Base-by-base conservation (phyloP, 2,888 invertebrate species). In the Cybosia mesomella region DNA sequence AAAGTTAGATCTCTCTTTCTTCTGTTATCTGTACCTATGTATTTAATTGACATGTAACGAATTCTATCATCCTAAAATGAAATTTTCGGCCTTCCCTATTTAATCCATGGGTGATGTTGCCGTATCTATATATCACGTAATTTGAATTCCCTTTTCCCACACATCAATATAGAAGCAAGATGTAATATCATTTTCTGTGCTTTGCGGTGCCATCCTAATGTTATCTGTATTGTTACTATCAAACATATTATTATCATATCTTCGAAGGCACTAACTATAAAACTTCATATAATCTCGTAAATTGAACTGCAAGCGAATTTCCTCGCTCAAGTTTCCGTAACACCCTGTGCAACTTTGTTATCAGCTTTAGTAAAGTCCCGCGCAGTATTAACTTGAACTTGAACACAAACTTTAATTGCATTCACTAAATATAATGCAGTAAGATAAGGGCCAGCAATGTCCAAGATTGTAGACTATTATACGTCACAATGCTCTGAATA, bases 381-480 rank as follows among this genome's bases (percentile, higher is more conserved):
- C 13, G 22, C 60, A 21, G 67, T 65, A 74, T 79, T 76, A 72
- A 73, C 70, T 64, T 67, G 72, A 74, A 79, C 77, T 75, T 68
- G 72, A 64, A 74, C 66, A 64, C 71, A 63, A 69, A 60, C 60
- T 64, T 71, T 61, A 70, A 63, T 75, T 77, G 80, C 73, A 78
- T 81, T 76, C 72, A 74, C 77, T 68, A 72, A 72, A 73, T 71
- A 75, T 79, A 77, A 75, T 72, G 71, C 68, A 74, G 60, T 68
- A 68, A 80, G 80, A 78, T 78, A 78, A 76, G 69, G 54, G 1
- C 18, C 32, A 74, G 67, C 59, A 55, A 57, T 49, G 58, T 58
- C 58, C 34, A 58, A 60, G 24, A 24, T 58, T 39, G 8, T 15
- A 60, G 43, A 60, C 43, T 1, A 34, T 43, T 60, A 24, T 60